Base-by-base conservation (phyloP, 2,888 invertebrate genomes). In the Gymnocheta viridis region DNA sequence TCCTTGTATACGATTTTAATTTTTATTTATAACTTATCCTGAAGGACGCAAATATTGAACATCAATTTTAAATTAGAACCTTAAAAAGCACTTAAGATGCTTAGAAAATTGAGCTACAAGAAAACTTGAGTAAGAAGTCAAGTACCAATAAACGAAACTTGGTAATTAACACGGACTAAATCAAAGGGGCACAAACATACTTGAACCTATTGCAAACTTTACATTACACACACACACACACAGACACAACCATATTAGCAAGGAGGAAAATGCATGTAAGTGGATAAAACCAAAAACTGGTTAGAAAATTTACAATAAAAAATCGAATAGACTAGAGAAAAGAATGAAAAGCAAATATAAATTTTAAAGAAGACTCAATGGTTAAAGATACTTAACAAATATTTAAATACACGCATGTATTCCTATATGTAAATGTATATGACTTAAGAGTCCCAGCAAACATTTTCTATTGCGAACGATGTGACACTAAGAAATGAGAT, bases 281-380 rank as follows among this genome's bases (percentile, higher is more conserved):
- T 84, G 83, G 80, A 77, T 84, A 84, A 84, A 77, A 81, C 80
- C 80, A 84, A 84, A 84, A 81, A 84, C 80, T 84, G 77, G 83
- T 84, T 81, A 72, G 47, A 56, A 76, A 32, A 70, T 77, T 35
- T 35, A 47, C 10, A 67, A 64, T 9, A 82, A 60, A 60, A 41
- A 14, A 60, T 29, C 29, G 9, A 54, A 51, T 14, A n/a, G 29
- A 60, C 19, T 14, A 14, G 9, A 70, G n/a, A 56, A 6, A 72
- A 47, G 19, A 24, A 58, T 47, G 38, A 32, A 47, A 22, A 51
- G 10, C 38, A 38, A 35, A 67, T 56, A 12, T 19, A 72, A 70
- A 17, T 77, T 58, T 38, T 58, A 67, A 67, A 70, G 66, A 73
- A 82, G 67, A 82, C 54, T 54, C 27, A 79, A 74, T 76, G 74